A percentile compares a stretch with the other conserved stretches of the same genome.
Conservation (phyloP, 2,888 invertebrate species). For the Ecliptopera silaceata region DNA sequence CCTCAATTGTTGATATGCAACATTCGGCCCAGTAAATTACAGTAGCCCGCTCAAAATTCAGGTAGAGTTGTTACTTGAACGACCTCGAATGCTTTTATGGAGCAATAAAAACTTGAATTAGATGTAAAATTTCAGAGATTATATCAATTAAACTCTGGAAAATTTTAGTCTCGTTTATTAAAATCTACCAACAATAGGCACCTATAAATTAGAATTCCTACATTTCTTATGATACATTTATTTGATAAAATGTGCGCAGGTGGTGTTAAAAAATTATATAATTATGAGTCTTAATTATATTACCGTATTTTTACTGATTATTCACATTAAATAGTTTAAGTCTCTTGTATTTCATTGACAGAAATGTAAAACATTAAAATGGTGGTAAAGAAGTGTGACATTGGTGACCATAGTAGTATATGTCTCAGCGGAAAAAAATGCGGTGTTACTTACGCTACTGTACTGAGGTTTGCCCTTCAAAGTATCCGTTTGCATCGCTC, state of each 20-base stretch:
- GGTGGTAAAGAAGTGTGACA: too few relatives aligned
- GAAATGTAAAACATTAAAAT: too few relatives aligned
- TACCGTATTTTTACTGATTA: too few relatives aligned
- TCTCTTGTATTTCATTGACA: too few relatives aligned
- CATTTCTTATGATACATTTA: not conserved
- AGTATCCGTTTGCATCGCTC: conserved; percentile 25
- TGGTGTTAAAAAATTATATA: too few relatives aligned
- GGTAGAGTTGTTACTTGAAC: conserved; percentile 39
- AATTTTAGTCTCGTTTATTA: conserved; percentile 4
- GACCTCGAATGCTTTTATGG: conserved; percentile 60
- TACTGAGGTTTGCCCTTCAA: conserved; percentile 27
- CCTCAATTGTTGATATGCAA: conserved; percentile 55
- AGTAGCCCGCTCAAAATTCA: conserved; percentile 55
- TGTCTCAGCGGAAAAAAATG: too few relatives aligned
- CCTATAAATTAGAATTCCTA: not conserved
- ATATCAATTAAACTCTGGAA: conserved; percentile 37
- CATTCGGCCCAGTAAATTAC: conserved; percentile 66
- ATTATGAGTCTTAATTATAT: too few relatives aligned
- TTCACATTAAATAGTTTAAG: too few relatives aligned
- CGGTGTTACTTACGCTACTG: not conserved
- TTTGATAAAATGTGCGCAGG: not conserved
- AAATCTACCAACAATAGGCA: not conserved
- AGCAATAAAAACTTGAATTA: conserved; percentile 55
- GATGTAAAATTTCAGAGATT: conserved; percentile 38
- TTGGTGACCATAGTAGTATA: too few relatives aligned